phyloP scores from a whole-genome alignment of 2,797 vertebrate species.

The Zenarchopterus dispar region DNA sequence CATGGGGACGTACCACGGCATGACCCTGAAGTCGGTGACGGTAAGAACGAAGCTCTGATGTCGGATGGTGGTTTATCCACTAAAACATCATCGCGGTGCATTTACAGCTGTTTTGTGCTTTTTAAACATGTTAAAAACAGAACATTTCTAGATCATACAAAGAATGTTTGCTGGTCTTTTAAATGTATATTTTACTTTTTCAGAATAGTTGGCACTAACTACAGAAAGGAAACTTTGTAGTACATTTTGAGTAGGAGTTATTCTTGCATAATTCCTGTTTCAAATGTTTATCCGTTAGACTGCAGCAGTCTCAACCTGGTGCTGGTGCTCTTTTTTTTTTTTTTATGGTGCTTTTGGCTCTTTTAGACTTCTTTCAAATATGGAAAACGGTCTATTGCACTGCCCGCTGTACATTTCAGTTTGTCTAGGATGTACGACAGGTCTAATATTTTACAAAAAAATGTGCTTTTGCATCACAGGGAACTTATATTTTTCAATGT shows the following conservation, averaged over 20 bases:
- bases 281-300: slow-evolving; percentile 35
- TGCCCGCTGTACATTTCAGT: too few species aligned
- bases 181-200: neutral
- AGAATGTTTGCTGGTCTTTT: neutral
- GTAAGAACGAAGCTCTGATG: slow-evolving; percentile 79
- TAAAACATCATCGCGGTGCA: neutral
- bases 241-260: neutral
- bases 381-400: too few species aligned
- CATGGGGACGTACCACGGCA: slow-evolving; percentile 98
- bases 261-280: neutral
- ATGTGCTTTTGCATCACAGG: slow-evolving; percentile 20
- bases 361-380: too few species aligned
- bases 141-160: too few species aligned
- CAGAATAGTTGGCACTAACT: neutral
- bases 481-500: slow-evolving; percentile 11
- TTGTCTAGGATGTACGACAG: neutral
- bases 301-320: too few species aligned
- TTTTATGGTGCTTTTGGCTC: too few species aligned
- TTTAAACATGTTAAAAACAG: neutral
- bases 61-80: neutral
- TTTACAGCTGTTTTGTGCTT: neutral
- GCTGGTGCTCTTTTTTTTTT: too few species aligned
- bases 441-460: slow-evolving; percentile 24
- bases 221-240: neutral
- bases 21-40: slow-evolving; percentile 99